phyloP scores from a whole-genome alignment of 2,113 vertebrate species.

The Melierax canorus region DNA sequence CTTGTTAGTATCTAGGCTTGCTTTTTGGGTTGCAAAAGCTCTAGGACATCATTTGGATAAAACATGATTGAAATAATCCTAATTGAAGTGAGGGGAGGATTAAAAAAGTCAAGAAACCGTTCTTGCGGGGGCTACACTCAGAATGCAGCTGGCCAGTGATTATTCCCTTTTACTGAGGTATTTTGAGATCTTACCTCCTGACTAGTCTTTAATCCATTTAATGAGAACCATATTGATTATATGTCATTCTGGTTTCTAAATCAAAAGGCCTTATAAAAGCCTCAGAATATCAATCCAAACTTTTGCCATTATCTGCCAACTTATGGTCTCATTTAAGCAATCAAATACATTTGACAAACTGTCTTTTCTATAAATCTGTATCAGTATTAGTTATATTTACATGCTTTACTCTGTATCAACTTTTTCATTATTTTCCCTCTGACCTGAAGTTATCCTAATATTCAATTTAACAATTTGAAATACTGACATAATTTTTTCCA shows the following conservation, averaged over 20 bases:
- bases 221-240: constrained; percentile 44
- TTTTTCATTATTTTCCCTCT: neutral
- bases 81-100: neutral
- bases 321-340: neutral
- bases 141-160: neutral
- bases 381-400: neutral
- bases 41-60: neutral
- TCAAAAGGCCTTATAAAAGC: constrained; percentile 29
- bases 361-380: neutral
- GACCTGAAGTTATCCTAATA: neutral
- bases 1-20: neutral
- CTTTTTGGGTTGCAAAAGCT: neutral
- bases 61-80: neutral
- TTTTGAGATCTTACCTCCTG: neutral
- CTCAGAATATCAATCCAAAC: constrained; percentile 16
- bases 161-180: neutral
- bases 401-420: neutral
- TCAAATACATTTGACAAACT: neutral
- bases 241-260: constrained; percentile 36
- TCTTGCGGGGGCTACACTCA: rapidly evolving
- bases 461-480: neutral
- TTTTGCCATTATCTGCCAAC: constrained; percentile 16
- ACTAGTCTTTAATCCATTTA: constrained; percentile 33
- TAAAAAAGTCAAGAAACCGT: neutral
- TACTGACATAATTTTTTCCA: neutral